phyloP scores from a whole-genome alignment of 2,888 invertebrate species.

The Scelioninae gen. 1 region DNA sequence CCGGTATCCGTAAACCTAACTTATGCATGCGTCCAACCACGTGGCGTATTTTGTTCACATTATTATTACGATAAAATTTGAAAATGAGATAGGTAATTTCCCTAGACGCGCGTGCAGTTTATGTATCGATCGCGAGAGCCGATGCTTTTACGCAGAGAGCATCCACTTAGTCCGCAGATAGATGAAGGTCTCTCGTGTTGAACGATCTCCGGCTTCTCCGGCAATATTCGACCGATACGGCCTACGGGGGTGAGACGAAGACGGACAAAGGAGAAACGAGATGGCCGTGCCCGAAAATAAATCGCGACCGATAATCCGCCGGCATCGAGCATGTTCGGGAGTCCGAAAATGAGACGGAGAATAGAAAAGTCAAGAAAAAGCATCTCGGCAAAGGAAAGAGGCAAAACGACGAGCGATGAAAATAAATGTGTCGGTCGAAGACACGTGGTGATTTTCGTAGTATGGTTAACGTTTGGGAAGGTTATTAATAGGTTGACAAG shows the following conservation, averaged over 20 bases:
- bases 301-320: slow-evolving; percentile 65
- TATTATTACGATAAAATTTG: slow-evolving; percentile 44
- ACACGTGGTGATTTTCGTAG: slow-evolving; percentile 25
- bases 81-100: slow-evolving; percentile 60
- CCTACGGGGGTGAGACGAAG: slow-evolving; percentile 34
- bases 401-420: slow-evolving; percentile 1
- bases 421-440: slow-evolving; percentile 36
- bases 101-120: slow-evolving; percentile 66
- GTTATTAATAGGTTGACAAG: slow-evolving; percentile 64
- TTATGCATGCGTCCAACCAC: not conserved
- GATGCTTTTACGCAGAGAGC: slow-evolving; percentile 69
- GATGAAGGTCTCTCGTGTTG: slow-evolving; percentile 68
- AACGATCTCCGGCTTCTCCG: slow-evolving; percentile 54
- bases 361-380: slow-evolving; percentile 44
- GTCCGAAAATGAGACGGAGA: slow-evolving; percentile 54
- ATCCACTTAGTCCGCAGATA: slow-evolving; percentile 69
- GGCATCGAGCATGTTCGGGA: slow-evolving; percentile 25
- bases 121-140: slow-evolving; percentile 64
- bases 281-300: slow-evolving; percentile 60
- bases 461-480: slow-evolving; percentile 25
- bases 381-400: not conserved
- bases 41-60: slow-evolving; percentile 15
- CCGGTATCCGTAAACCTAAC: not conserved
- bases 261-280: slow-evolving; percentile 30
- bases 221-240: slow-evolving; percentile 58